Conservation (phyloP, 2,888 invertebrate species). For the Drosophila imparisetae region DNA sequence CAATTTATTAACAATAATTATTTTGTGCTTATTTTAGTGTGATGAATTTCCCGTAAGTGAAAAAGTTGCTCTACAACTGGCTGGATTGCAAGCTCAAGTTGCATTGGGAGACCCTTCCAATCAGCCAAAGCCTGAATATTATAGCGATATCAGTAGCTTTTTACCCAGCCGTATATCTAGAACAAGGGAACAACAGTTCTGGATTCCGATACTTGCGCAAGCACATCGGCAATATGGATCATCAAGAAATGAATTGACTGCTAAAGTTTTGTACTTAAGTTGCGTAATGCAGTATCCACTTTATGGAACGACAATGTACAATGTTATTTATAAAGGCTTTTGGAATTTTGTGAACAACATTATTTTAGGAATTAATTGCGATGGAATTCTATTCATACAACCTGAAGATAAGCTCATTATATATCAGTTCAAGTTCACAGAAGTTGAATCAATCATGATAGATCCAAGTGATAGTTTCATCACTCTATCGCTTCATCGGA, state of each 20-base stretch:
- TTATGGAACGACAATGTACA: conserved; percentile 94
- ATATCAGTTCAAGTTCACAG: conserved; percentile 95
- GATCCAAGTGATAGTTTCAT: conserved; percentile 97
- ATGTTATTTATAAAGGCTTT: conserved; percentile 96
- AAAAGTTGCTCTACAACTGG: conserved; percentile 96
- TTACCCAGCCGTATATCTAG: conserved; percentile 93
- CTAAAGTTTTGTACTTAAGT: conserved; percentile 96
- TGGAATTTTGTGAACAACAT: conserved; percentile 92
- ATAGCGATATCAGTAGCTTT: conserved; percentile 95
- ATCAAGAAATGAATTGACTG: conserved; percentile 95
- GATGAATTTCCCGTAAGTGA: conserved; percentile 98
- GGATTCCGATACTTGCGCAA: conserved; percentile 94
- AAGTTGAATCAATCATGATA: conserved; percentile 95
- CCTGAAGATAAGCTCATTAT: conserved; percentile 96
- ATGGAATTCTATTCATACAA: conserved; percentile 95
- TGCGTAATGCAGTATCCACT: conserved; percentile 98
- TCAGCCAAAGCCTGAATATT: conserved; percentile 92
- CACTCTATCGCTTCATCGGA: conserved; percentile 92
- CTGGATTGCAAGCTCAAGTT: conserved; percentile 97
- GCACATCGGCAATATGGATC: conserved; percentile 96
- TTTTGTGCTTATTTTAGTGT: conserved; percentile 86
- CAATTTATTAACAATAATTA: not conserved
- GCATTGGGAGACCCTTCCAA: conserved; percentile 93
- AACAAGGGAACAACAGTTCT: conserved; percentile 92
- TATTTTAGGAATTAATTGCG: conserved; percentile 94